Evolutionary conservation across 1,140 invertebrate species (phyloP).

Genomic region (Drosophila ercepeae): DNA sequence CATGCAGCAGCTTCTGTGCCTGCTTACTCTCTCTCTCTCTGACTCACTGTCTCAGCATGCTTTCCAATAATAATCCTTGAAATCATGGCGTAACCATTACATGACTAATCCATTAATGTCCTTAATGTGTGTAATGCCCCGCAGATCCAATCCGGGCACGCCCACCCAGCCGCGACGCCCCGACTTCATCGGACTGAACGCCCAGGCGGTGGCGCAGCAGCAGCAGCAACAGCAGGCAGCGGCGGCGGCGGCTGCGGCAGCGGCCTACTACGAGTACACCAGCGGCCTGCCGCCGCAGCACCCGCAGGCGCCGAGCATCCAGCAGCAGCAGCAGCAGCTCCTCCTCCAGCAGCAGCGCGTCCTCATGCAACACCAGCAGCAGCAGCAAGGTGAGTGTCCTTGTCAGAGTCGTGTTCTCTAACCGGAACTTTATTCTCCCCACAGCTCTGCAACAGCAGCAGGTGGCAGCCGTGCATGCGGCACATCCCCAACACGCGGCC

Average conservation of each 20-base stretch:
- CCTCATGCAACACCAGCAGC: slow-evolving; percentile 70
- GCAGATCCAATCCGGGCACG: slow-evolving; percentile 94
- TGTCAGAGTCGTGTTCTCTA: too few species aligned
- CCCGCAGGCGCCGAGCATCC: slow-evolving; percentile 72
- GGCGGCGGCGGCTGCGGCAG: slow-evolving; percentile 78
- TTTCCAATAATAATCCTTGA: neutral
- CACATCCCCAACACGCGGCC: slow-evolving; percentile 55
- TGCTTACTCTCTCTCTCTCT: slow-evolving; percentile 13
- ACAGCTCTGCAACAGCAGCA: slow-evolving; percentile 50
- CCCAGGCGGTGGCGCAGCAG: slow-evolving; percentile 53
- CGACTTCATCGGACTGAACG: slow-evolving; percentile 91
- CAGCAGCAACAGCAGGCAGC: slow-evolving; percentile 71
- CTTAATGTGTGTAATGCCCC: slow-evolving; percentile 28
- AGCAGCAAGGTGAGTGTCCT: slow-evolving; percentile 72
- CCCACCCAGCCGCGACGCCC: slow-evolving; percentile 93
- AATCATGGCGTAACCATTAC: neutral
- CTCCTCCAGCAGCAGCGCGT: slow-evolving; percentile 71
- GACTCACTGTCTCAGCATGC: slow-evolving; percentile 5
- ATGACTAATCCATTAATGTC: slow-evolving; percentile 1
- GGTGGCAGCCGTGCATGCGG: slow-evolving; percentile 31
- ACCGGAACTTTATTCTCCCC: too few species aligned
- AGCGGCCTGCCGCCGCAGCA: slow-evolving; percentile 79
- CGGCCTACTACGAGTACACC: slow-evolving; percentile 85
- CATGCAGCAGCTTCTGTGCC: slow-evolving; percentile 2
- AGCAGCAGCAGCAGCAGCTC: slow-evolving; percentile 74